Conservation (phyloP, 2,888 invertebrate genomes). For the Coecobrya sp. region DNA sequence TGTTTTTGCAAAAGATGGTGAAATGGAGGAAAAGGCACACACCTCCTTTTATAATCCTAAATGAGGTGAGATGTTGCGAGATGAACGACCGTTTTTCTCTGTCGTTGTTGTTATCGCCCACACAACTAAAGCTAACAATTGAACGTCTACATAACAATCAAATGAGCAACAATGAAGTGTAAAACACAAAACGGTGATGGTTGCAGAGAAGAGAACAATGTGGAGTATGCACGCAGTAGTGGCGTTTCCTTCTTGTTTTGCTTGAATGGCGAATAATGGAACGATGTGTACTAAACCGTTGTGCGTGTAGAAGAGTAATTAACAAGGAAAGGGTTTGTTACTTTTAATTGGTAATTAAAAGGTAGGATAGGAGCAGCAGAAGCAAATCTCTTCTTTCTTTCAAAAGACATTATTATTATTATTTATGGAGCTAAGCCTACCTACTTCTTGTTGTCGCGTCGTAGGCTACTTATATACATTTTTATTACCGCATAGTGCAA, state of each 20-base stretch:
- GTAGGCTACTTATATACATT: neutral
- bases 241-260: neutral
- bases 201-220: constrained; percentile 3
- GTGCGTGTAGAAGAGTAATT: constrained; percentile 14
- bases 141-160: neutral
- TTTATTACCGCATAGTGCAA: neutral
- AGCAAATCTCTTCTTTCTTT: neutral
- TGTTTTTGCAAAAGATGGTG: constrained; percentile 6
- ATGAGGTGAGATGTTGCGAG: constrained; percentile 71
- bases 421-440: too few species aligned
- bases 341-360: constrained; percentile 40
- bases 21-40: constrained; percentile 22
- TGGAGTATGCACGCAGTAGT: neutral
- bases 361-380: neutral
- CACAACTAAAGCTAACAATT: constrained; percentile 18
- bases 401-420: too few species aligned
- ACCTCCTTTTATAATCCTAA: constrained; percentile 41
- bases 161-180: neutral
- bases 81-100: constrained; percentile 65
- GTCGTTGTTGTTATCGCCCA: constrained; percentile 39
- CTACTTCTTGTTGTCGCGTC: neutral
- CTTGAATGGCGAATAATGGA: neutral
- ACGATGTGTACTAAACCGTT: neutral
- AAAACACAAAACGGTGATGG: neutral
- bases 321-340: constrained; percentile 21